phyloP scores from a whole-genome alignment of 2,797 vertebrate species.

The Neopelma chrysocephalum region DNA sequence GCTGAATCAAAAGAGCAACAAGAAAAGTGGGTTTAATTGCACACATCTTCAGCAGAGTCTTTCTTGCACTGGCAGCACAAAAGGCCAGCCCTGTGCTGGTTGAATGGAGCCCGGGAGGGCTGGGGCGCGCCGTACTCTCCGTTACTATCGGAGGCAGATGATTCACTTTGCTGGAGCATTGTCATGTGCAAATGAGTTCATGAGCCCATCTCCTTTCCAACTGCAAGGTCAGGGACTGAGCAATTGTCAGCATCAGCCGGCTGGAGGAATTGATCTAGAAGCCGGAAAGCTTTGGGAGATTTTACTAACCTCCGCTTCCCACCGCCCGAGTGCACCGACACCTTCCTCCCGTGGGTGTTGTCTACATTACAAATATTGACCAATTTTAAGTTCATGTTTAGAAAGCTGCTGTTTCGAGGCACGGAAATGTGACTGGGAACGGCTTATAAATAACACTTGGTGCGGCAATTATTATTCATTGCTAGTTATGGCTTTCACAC shows the following conservation, averaged over 20 bases:
- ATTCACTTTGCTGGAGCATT: conserved; percentile 74
- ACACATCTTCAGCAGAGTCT: conserved; percentile 73
- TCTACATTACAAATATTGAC: conserved; percentile 55
- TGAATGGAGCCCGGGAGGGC: conserved; percentile 74
- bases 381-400: conserved; percentile 38
- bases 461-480: conserved; percentile 61
- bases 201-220: conserved; percentile 75
- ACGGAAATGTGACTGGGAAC: conserved; percentile 49
- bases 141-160: conserved; percentile 73
- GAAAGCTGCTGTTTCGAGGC: conserved; percentile 45
- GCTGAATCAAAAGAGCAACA: conserved; percentile 80
- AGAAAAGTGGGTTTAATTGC: conserved; percentile 82
- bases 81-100: conserved; percentile 64
- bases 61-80: conserved; percentile 76
- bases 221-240: conserved; percentile 72
- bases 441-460: conserved; percentile 55
- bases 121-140: conserved; percentile 76
- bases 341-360: conserved; percentile 42
- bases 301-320: conserved; percentile 43
- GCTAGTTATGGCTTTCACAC: conserved; percentile 61
- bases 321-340: neutral
- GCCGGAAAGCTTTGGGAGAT: conserved; percentile 43
- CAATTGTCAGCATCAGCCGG: conserved; percentile 73
- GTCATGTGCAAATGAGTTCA: conserved; percentile 80
- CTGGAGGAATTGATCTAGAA: conserved; percentile 66